Percentiles rank a stretch among this genome's conserved stretches.
These are phyloP conservation scores for Bovichtus variegatus DNA, from an alignment of 2,797 vertebrate species.

Conservation along the genomic window DNA sequence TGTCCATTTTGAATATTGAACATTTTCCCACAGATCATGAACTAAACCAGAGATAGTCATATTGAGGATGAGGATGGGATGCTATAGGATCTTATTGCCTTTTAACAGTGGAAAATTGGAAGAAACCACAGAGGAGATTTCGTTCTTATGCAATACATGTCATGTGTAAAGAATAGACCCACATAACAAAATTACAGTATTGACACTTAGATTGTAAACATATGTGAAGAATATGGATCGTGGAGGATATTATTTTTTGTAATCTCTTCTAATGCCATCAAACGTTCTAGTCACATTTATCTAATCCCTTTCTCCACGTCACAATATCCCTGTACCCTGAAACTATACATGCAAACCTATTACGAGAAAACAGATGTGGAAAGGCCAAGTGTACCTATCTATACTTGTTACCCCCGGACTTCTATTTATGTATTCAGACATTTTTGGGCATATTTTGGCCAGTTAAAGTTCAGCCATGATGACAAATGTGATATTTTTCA, in stretches of 20 bases:
- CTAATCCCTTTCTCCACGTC: background rate
- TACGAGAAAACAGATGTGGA: background rate
- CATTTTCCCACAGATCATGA: background rate
- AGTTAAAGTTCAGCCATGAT: constrained; percentile 12
- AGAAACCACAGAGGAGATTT: too few relatives aligned
- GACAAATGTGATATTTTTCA: constrained; percentile 22
- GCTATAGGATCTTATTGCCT: too few relatives aligned
- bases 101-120: background rate
- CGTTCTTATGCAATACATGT: background rate
- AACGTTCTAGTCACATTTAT: background rate
- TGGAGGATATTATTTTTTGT: too few relatives aligned
- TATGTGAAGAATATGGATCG: background rate
- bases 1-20: constrained; percentile 9
- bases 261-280: too few relatives aligned
- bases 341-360: background rate
- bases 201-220: too few relatives aligned
- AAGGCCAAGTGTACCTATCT: background rate
- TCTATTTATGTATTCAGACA: background rate
- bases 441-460: constrained; percentile 16
- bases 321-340: background rate
- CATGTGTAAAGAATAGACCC: background rate
- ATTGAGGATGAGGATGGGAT: too few relatives aligned
- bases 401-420: background rate
- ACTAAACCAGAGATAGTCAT: background rate
- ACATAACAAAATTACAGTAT: background rate